Percentiles rank a stretch among this genome's conserved stretches.
phyloP scores from a whole-genome alignment of 2,113 vertebrate genomes.

The Semnornis frantzii region DNA sequence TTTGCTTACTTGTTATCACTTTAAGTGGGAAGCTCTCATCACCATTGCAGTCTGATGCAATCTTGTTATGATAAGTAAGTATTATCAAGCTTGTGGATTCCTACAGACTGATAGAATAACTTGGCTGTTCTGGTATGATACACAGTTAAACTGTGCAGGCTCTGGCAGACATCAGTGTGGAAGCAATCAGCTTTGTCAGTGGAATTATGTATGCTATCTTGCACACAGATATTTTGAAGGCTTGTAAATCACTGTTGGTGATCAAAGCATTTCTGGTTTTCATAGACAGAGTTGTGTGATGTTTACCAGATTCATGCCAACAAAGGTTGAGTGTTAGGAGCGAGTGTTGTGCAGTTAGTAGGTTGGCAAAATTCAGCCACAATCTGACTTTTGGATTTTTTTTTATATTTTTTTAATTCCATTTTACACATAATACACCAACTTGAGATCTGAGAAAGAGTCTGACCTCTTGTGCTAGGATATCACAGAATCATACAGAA shows the following conservation, averaged over 20 bases:
- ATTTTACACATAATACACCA: background rate
- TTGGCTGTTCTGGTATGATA: background rate
- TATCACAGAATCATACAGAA: too few relatives aligned
- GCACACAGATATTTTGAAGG: background rate
- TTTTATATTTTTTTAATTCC: background rate
- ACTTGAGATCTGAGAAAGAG: background rate
- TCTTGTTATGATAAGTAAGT: background rate
- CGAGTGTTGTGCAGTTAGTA: background rate
- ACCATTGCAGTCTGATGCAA: background rate
- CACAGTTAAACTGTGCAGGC: background rate
- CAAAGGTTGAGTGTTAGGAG: background rate
- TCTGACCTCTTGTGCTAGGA: background rate
- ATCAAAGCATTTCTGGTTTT: background rate
- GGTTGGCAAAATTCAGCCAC: background rate
- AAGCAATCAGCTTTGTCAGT: background rate
- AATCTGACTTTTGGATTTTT: background rate
- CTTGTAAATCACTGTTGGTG: background rate
- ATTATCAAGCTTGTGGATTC: background rate
- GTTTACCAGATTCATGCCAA: background rate
- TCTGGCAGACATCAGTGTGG: background rate
- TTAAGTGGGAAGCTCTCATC: too few relatives aligned
- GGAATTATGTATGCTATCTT: background rate
- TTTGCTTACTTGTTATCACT: background rate
- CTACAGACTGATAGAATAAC: background rate
- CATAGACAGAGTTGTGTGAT: background rate